Evolutionary conservation across 2,113 vertebrate genomes (phyloP).

Genomic region (Cranoglanis bouderius): DNA sequence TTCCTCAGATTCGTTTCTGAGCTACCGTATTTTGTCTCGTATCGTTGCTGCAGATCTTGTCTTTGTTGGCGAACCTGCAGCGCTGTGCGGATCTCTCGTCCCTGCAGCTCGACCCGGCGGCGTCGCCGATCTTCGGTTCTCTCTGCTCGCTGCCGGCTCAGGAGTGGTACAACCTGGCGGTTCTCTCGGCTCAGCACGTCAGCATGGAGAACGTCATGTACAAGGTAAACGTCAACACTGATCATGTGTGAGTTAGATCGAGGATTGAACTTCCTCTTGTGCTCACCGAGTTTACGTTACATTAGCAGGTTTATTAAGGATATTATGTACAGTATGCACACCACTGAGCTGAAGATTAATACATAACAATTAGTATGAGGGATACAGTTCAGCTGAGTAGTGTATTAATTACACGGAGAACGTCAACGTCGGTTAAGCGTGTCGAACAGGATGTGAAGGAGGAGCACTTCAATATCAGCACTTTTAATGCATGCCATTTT

Average conservation of each 20-base stretch:
- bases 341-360: too few species aligned
- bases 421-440: too few species aligned
- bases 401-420: too few species aligned
- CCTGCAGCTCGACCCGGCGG: conserved; percentile 51
- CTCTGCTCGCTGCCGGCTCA: conserved; percentile 75
- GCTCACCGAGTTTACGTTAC: too few species aligned
- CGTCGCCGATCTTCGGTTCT: conserved; percentile 55
- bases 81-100: conserved; percentile 66
- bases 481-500: too few species aligned
- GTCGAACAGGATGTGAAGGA: too few species aligned
- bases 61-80: conserved; percentile 67
- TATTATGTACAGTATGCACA: too few species aligned
- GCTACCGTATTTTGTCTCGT: not conserved
- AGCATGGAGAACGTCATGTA: conserved; percentile 68
- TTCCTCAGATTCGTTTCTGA: not conserved
- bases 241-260: not conserved
- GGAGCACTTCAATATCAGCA: too few species aligned
- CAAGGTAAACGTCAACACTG: conserved; percentile 62
- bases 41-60: conserved; percentile 66
- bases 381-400: too few species aligned
- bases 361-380: too few species aligned
- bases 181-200: conserved; percentile 80
- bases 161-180: conserved; percentile 74
- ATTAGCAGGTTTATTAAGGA: too few species aligned
- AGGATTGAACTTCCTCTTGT: not conserved